Percentiles rank a stretch among this genome's conserved stretches.
Evolutionary conservation across 35 echinoderm and acorn worm species (phyloP).

Genomic region (Ophiothrix spiculata): DNA sequence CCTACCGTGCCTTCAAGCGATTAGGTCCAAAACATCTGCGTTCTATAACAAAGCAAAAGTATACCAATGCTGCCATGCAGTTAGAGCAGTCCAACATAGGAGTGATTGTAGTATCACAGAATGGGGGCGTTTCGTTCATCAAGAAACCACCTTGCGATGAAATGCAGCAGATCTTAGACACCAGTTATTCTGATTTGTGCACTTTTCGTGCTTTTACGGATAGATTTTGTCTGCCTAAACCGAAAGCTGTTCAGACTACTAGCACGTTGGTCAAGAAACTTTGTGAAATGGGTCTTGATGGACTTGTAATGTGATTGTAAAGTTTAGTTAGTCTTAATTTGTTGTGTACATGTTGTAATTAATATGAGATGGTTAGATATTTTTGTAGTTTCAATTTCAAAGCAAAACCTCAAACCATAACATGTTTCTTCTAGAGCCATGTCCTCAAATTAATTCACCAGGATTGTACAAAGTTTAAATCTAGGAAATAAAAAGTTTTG

Average conservation of each 20-base stretch:
- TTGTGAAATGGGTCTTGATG: neutral
- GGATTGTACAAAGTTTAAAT: too few species aligned
- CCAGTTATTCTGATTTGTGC: neutral
- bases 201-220: neutral
- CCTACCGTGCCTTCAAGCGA: neutral
- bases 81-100: neutral
- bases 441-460: too few species aligned
- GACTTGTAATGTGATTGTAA: neutral
- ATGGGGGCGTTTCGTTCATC: neutral
- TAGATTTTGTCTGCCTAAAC: conserved; percentile 1
- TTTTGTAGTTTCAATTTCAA: too few species aligned
- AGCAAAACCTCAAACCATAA: too few species aligned
- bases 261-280: neutral
- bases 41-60: neutral
- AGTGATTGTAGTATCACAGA: neutral
- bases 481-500: too few species aligned
- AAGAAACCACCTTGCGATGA: neutral
- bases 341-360: too few species aligned
- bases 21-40: neutral
- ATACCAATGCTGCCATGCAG: neutral
- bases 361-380: too few species aligned
- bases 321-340: too few species aligned
- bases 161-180: neutral
- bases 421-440: too few species aligned
- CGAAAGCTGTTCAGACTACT: neutral